phyloP scores from a whole-genome alignment of 1,140 invertebrate species.

The Periplaneta americana region DNA sequence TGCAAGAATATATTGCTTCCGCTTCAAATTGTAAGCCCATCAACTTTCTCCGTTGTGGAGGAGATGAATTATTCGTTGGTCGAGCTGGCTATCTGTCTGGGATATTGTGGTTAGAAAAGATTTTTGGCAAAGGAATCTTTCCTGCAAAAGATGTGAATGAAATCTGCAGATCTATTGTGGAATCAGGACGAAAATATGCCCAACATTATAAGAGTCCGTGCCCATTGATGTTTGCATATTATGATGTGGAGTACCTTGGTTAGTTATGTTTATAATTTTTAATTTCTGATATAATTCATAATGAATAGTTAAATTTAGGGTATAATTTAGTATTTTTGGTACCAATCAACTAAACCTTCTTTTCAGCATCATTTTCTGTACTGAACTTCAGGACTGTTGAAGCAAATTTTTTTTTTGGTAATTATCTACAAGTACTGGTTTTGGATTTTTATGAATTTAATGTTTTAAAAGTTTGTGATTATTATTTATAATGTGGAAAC shows the following conservation, averaged over 20 bases:
- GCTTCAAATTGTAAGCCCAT: constrained; percentile 39
- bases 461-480: too few relatives aligned
- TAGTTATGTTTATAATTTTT: constrained; percentile 19
- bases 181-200: constrained; percentile 64
- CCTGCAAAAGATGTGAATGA: constrained; percentile 47
- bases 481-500: too few relatives aligned
- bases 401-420: too few relatives aligned
- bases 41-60: constrained; percentile 61
- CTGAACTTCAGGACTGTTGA: too few relatives aligned
- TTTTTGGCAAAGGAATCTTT: constrained; percentile 46
- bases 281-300: too few relatives aligned
- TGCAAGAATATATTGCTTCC: constrained; percentile 29
- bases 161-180: constrained; percentile 60
- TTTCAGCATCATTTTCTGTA: too few relatives aligned
- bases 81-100: constrained; percentile 73
- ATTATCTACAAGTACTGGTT: too few relatives aligned
- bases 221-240: constrained; percentile 82
- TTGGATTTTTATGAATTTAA: too few relatives aligned
- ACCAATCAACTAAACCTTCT: too few relatives aligned
- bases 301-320: too few relatives aligned
- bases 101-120: constrained; percentile 61
- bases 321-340: not conserved
- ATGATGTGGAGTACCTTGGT: constrained; percentile 76
- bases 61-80: constrained; percentile 80
- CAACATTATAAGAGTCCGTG: constrained; percentile 46